These are phyloP conservation scores for Galeopsomyia nigrocyanea DNA, from an alignment of 2,888 invertebrate species.

Conservation along the genomic window DNA sequence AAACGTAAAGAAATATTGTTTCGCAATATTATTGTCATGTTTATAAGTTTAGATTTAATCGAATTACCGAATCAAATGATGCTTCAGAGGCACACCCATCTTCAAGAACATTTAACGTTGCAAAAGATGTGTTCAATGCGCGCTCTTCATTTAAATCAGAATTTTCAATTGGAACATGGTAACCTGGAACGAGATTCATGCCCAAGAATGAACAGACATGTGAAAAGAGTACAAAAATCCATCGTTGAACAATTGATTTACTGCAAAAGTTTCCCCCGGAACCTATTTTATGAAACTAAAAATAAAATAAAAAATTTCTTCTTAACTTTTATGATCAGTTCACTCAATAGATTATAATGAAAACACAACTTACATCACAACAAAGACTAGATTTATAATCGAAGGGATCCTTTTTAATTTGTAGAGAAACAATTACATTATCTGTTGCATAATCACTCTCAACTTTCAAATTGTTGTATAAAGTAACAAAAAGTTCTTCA, in stretches of 20 bases:
- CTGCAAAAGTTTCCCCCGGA: conserved; percentile 55
- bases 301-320: conserved; percentile 34
- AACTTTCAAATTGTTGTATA: conserved; percentile 54
- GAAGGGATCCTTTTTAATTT: conserved; percentile 65
- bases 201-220: conserved; percentile 56
- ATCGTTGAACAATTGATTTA: conserved; percentile 59
- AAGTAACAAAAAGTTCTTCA: conserved; percentile 60
- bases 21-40: neutral
- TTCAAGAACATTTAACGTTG: neutral
- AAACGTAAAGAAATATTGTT: neutral
- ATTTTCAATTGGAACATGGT: conserved; percentile 58
- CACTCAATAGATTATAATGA: conserved; percentile 5
- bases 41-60: neutral
- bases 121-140: neutral
- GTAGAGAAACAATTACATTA: conserved; percentile 54
- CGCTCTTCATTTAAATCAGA: conserved; percentile 53
- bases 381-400: conserved; percentile 59
- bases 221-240: conserved; percentile 65
- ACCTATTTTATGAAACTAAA: conserved; percentile 53
- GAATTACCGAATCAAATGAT: neutral
- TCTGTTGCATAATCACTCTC: conserved; percentile 32
- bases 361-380: conserved; percentile 61
- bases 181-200: conserved; percentile 55
- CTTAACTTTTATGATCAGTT: neutral
- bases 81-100: too few relatives aligned